Conservation (phyloP, 1,140 invertebrate genomes). For the Trialeurodes vaporariorum region DNA sequence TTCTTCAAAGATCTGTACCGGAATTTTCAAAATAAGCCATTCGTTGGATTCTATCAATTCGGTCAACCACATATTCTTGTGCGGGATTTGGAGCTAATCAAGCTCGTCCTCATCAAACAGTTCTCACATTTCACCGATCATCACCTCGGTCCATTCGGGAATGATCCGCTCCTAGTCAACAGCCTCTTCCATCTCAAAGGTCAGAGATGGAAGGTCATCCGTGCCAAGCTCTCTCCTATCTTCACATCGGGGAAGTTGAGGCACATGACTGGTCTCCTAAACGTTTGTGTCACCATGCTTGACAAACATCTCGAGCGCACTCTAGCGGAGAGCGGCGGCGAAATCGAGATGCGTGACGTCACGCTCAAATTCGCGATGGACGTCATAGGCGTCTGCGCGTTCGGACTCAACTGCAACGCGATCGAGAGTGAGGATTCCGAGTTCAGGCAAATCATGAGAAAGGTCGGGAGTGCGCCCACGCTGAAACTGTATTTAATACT, state of each 20-base stretch:
- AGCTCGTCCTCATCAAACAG: constrained; percentile 37
- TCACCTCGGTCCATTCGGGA: constrained; percentile 22
- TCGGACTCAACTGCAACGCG: too few relatives aligned
- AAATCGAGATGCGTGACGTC: too few relatives aligned
- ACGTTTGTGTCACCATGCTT: too few relatives aligned
- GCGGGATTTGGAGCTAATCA: constrained; percentile 36
- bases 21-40: constrained; percentile 14
- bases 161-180: constrained; percentile 24
- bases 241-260: constrained; percentile 39
- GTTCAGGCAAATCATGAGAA: too few relatives aligned
- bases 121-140: constrained; percentile 35
- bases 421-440: too few relatives aligned
- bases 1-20: too few relatives aligned
- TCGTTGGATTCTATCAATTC: constrained; percentile 23
- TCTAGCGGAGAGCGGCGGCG: too few relatives aligned
- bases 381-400: too few relatives aligned
- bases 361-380: too few relatives aligned
- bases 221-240: constrained; percentile 33
- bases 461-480: too few relatives aligned
- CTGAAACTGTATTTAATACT: too few relatives aligned
- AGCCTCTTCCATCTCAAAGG: constrained; percentile 23
- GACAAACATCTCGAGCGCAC: too few relatives aligned
- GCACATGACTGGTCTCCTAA: constrained; percentile 38
- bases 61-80: constrained; percentile 24
- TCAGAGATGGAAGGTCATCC: constrained; percentile 32